A percentile compares a stretch with the other conserved stretches of the same genome.
These are phyloP conservation scores for Drosophila repletoides DNA, from an alignment of 1,140 invertebrate species.

Conservation along the genomic window DNA sequence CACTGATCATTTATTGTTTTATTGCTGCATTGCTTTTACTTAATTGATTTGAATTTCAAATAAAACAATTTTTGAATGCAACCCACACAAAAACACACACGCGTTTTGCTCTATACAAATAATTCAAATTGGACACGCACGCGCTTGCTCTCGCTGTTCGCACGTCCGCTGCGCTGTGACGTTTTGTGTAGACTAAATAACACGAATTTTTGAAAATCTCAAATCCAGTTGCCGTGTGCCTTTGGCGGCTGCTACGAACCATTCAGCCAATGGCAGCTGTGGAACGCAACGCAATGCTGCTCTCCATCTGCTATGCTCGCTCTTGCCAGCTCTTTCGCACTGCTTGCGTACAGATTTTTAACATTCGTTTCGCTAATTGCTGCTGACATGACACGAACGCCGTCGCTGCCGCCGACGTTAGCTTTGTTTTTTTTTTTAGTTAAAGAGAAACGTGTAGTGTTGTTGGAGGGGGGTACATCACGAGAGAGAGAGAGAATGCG, in stretches of 20 bases:
- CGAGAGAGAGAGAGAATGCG: slow-evolving; percentile 3
- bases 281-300: slow-evolving; percentile 30
- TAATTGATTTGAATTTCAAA: background rate
- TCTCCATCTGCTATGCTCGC: slow-evolving; percentile 9
- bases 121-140: slow-evolving; percentile 33
- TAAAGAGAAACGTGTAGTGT: no score
- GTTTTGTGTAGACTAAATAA: slow-evolving; percentile 75
- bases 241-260: slow-evolving; percentile 23
- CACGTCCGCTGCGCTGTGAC: slow-evolving; percentile 72
- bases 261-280: slow-evolving; percentile 57
- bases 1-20: slow-evolving; percentile 3
- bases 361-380: slow-evolving; percentile 66
- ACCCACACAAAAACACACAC: slow-evolving; percentile 13
- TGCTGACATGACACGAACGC: slow-evolving; percentile 53
- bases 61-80: slow-evolving; percentile 26
- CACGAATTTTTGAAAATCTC: slow-evolving; percentile 54
- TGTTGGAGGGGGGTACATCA: background rate
- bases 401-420: slow-evolving; percentile 3
- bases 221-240: slow-evolving; percentile 53
- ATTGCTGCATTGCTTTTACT: slow-evolving; percentile 20
- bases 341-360: slow-evolving; percentile 51
- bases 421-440: slow-evolving; percentile 42
- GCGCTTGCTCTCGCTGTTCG: slow-evolving; percentile 8
- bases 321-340: slow-evolving; percentile 6
- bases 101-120: no score